Conservation (phyloP, 2,888 invertebrate genomes). For the Ctenicera cuprea region DNA sequence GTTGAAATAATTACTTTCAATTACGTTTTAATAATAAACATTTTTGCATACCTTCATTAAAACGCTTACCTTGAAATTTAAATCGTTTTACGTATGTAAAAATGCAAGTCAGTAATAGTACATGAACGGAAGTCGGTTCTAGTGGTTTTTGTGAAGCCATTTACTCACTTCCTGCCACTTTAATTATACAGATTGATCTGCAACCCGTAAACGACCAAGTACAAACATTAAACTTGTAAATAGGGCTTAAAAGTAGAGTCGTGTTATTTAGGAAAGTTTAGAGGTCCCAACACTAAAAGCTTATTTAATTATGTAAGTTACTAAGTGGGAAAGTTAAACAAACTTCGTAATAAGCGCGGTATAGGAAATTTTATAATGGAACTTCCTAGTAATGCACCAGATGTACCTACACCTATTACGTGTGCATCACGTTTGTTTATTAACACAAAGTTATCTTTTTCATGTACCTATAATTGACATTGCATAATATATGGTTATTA, state of each 20-base stretch:
- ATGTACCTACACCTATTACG: slow-evolving; percentile 31
- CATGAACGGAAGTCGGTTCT: background rate
- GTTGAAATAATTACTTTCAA: no score
- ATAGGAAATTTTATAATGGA: slow-evolving; percentile 49
- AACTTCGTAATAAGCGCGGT: slow-evolving; percentile 50
- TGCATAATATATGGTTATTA: no score
- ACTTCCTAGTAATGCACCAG: slow-evolving; percentile 35
- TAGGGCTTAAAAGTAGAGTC: slow-evolving; percentile 49
- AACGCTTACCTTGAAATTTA: no score
- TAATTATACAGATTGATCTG: slow-evolving; percentile 23
- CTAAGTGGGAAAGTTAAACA: slow-evolving; percentile 48
- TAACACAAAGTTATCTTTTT: no score
- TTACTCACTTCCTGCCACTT: slow-evolving; percentile 2
- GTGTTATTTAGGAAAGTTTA: slow-evolving; percentile 49
- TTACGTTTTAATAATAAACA: no score
- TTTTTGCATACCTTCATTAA: no score
- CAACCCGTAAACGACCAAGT: slow-evolving; percentile 17
- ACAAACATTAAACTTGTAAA: slow-evolving; percentile 46
- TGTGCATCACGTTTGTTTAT: background rate
- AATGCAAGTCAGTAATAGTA: no score
- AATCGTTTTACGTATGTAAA: no score
- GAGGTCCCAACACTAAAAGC: slow-evolving; percentile 50
- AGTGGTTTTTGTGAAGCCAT: background rate
- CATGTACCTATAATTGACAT: no score
- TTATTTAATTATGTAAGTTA: slow-evolving; percentile 53